Conservation (phyloP, 2,888 invertebrate genomes). For the Orthosia incerta region DNA sequence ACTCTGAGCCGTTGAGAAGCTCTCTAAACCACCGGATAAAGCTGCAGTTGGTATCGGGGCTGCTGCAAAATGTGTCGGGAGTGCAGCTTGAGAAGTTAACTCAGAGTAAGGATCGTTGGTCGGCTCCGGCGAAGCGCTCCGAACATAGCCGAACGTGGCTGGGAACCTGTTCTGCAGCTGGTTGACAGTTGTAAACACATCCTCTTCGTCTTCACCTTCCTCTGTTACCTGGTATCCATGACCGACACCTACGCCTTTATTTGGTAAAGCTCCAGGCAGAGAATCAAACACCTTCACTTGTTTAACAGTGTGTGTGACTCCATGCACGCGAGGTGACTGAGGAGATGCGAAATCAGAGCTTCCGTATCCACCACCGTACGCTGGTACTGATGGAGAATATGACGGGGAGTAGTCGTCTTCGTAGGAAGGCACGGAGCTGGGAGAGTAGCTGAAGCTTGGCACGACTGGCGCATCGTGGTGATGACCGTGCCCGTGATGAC, state of each 20-base stretch:
- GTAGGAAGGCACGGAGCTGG: slow-evolving; percentile 74
- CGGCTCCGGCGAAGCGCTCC: slow-evolving; percentile 74
- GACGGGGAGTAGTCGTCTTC: slow-evolving; percentile 78
- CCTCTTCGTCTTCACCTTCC: slow-evolving; percentile 82
- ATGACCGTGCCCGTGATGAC: slow-evolving; percentile 66
- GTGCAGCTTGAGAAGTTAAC: slow-evolving; percentile 73
- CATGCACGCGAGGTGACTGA: slow-evolving; percentile 73
- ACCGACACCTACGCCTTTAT: slow-evolving; percentile 59
- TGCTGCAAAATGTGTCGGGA: slow-evolving; percentile 76
- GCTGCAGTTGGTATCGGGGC: slow-evolving; percentile 74
- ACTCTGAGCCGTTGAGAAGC: slow-evolving; percentile 73
- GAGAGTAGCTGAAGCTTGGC: slow-evolving; percentile 74
- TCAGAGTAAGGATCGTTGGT: slow-evolving; percentile 77
- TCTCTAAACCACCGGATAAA: slow-evolving; percentile 71
- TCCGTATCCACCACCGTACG: slow-evolving; percentile 73
- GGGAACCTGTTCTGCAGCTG: slow-evolving; percentile 81
- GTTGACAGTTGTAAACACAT: slow-evolving; percentile 81
- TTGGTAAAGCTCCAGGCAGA: slow-evolving; percentile 78
- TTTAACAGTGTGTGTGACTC: slow-evolving; percentile 83
- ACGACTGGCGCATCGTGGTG: slow-evolving; percentile 73
- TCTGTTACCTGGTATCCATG: slow-evolving; percentile 87
- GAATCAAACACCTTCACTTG: slow-evolving; percentile 87
- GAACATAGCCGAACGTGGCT: slow-evolving; percentile 79
- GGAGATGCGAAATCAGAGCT: slow-evolving; percentile 59
- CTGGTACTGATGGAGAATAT: slow-evolving; percentile 74